Evolutionary conservation across 92 coral and sea anemone genomes (phyloP), one percentile per base, ranked within the genome.

Genomic region (Phenganax subtilis): DNA sequence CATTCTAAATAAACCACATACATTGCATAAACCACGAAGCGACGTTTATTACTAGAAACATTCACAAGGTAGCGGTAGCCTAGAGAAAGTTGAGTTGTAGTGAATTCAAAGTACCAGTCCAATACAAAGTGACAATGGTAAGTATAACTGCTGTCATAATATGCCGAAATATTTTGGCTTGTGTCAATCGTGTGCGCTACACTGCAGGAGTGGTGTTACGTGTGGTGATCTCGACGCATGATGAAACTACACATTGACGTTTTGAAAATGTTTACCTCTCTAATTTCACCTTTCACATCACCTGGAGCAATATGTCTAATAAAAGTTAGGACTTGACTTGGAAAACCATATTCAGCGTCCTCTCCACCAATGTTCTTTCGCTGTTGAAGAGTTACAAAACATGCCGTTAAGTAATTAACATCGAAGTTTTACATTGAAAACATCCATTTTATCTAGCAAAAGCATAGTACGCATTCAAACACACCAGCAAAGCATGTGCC

Each of bases 401-500:
- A 77, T 76, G 61, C n/a, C 47, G 47, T 37, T 37, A 60, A 28
- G 37, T 69, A 61, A 57, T 54, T 8, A 10, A 37, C 47, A 37
- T 37, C 47, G 47, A 30, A 12, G 12, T 14, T 37, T 47, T 58
- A 55, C 44, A 16, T 11, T 10, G 52, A 25, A 9, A 7, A 17
- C 14, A 37, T 27, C 63, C 7, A 59, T 14, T 10, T 59, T 59
- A 6, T 59, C 7, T 59, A 14, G 17, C 20, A 10, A 14, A 10
- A 59, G 7, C 17, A 59, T 59, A 37, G 47, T 5, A 37, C 5
- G 47, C 47, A 37, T 37, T 37, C 47, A 37, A 37, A 37, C 83
- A 58, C 72, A 85, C 89, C 89, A 86, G 58, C 12, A 86, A 82
- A 9, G 89, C 86, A 51, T 86, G 85, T 12, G 82, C 70, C 89